Conservation (phyloP, 2,888 invertebrate genomes). For the Leptarthrus brevirostris region DNA sequence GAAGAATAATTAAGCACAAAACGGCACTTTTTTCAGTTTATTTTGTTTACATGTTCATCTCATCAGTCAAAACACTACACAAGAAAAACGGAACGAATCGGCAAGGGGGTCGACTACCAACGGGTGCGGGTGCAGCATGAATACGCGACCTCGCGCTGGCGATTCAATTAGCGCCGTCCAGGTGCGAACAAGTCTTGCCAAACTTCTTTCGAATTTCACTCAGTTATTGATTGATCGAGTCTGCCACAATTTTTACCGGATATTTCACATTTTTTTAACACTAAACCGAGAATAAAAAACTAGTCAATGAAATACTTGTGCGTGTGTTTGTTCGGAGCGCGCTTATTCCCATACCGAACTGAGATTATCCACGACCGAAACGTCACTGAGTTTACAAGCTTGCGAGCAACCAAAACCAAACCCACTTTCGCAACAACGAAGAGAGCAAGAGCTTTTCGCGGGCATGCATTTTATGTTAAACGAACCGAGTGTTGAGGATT, state of each 20-base stretch:
- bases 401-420: conserved; percentile 21
- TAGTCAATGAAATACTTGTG: conserved; percentile 19
- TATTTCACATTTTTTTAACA: conserved; percentile 1
- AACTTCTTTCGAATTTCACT: too few species aligned
- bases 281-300: background rate
- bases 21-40: background rate
- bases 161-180: background rate
- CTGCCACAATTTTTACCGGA: too few species aligned
- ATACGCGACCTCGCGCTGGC: background rate
- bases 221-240: too few species aligned
- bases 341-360: conserved; percentile 24
- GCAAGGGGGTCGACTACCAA: background rate
- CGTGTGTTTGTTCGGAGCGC: conserved; percentile 25
- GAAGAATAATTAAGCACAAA: background rate
- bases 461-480: background rate
- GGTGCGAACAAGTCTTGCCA: too few species aligned
- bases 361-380: conserved; percentile 41
- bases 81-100: background rate
- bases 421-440: conserved; percentile 18
- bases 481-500: background rate
- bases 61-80: conserved; percentile 30
- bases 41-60: conserved; percentile 31
- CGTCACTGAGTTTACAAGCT: conserved; percentile 39
- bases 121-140: background rate
- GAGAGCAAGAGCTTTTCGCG: conserved; percentile 11